Evolutionary conservation across 2,888 invertebrate species (phyloP).

Genomic region (Dolomedes plantarius): DNA sequence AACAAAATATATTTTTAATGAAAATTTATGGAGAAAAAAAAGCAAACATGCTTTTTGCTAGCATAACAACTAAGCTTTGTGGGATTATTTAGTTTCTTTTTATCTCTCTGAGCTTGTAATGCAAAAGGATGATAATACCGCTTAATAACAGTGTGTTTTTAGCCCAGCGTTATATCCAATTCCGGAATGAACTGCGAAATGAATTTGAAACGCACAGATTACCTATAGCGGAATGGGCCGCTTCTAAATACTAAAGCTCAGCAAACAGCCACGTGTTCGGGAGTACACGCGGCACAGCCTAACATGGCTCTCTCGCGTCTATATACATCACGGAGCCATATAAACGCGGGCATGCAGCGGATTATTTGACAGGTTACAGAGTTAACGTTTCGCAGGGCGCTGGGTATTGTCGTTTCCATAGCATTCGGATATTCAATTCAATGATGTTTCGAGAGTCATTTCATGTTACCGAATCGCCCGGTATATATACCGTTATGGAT

Average conservation of each 20-base stretch:
- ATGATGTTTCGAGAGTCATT: conserved; percentile 49
- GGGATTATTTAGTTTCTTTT: no score
- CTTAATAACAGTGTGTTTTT: no score
- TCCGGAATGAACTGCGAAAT: neutral
- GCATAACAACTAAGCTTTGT: no score
- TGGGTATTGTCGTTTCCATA: conserved; percentile 44
- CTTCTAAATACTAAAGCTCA: neutral
- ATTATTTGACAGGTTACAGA: conserved; percentile 69
- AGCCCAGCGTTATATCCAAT: neutral
- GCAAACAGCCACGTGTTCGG: neutral
- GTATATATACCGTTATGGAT: neutral
- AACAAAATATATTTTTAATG: no score
- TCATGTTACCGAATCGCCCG: conserved; percentile 20
- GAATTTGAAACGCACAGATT: neutral
- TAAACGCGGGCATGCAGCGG: conserved; percentile 61
- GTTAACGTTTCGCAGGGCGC: conserved; percentile 36
- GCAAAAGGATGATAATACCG: no score
- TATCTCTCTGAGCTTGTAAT: no score
- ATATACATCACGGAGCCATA: conserved; percentile 9
- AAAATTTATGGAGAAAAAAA: no score
- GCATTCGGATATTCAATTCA: conserved; percentile 70
- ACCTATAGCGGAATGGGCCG: neutral
- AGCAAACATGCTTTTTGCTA: no score
- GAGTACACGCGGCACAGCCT: neutral
- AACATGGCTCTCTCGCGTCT: neutral